These are phyloP conservation scores for Heliornis fulica DNA, from an alignment of 2,113 vertebrate genomes.

Conservation along the genomic window DNA sequence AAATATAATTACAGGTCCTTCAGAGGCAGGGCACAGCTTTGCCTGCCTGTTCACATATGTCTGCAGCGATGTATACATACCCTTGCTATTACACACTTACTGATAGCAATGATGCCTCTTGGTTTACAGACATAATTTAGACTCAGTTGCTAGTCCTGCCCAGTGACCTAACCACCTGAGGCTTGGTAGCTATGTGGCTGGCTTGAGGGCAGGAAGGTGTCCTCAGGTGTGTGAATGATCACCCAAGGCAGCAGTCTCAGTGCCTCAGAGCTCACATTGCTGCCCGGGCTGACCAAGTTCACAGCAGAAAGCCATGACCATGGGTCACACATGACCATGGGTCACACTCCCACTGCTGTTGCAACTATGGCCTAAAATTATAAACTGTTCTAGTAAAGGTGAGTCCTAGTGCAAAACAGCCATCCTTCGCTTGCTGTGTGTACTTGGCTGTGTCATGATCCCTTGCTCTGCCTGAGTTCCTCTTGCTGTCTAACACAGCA, in stretches of 20 bases:
- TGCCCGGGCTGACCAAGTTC: not conserved
- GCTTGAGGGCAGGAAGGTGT: rapidly evolving
- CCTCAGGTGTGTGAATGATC: not conserved
- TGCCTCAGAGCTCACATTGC: not conserved
- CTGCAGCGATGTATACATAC: rapidly evolving
- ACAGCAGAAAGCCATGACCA: not conserved
- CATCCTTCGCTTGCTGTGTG: not conserved
- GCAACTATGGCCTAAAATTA: not conserved
- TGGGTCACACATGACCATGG: rapidly evolving
- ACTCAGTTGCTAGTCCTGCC: not conserved
- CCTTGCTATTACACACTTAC: rapidly evolving
- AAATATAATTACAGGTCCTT: not conserved
- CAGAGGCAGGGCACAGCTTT: not conserved
- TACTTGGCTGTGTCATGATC: rapidly evolving
- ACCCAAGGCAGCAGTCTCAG: rapidly evolving
- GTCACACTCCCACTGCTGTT: not conserved
- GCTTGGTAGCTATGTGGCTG: rapidly evolving
- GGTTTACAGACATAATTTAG: not conserved
- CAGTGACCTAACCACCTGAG: not conserved
- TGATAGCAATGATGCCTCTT: not conserved
- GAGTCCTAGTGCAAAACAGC: not conserved
- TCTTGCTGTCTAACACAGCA: rapidly evolving
- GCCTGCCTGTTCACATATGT: rapidly evolving
- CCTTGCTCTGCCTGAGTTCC: not conserved
- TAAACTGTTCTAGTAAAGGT: not conserved